A percentile compares a stretch with the other conserved stretches of the same genome.
Evolutionary conservation across 1,140 invertebrate genomes (phyloP).

Genomic region (Lepidotrigona ventralis): DNA sequence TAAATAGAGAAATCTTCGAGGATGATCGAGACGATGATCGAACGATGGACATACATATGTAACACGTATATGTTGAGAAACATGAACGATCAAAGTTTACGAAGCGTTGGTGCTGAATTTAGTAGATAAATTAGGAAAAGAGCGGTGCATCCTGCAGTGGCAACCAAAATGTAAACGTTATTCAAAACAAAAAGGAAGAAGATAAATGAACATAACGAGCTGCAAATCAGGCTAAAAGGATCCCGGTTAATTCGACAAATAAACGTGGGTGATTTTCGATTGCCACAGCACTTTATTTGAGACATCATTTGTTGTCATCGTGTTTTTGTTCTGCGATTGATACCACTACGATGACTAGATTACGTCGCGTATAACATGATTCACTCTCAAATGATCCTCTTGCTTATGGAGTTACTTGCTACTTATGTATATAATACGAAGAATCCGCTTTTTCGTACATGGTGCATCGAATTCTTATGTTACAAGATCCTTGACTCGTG

Average conservation of each 20-base stretch:
- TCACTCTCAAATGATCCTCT: constrained; percentile 28
- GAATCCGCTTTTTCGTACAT: constrained; percentile 43
- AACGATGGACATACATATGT: neutral
- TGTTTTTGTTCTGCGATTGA: constrained; percentile 39
- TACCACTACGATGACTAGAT: constrained; percentile 30
- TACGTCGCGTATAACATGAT: constrained; percentile 41
- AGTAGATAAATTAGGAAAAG: constrained; percentile 55
- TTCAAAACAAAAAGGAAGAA: neutral
- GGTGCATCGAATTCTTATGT: constrained; percentile 49
- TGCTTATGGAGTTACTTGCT: constrained; percentile 30
- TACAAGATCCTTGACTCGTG: constrained; percentile 40
- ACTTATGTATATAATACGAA: constrained; percentile 49
- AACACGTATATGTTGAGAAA: neutral
- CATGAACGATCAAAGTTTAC: neutral
- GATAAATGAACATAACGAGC: constrained; percentile 6
- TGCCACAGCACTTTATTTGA: constrained; percentile 61
- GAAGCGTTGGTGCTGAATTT: constrained; percentile 46
- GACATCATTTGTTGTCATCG: constrained; percentile 52
- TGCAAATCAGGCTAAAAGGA: constrained; percentile 46
- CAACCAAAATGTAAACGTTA: constrained; percentile 43
- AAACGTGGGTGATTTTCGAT: constrained; percentile 56
- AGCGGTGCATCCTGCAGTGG: constrained; percentile 55
- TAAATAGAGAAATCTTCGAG: neutral
- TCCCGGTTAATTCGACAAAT: constrained; percentile 50
- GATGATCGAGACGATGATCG: neutral